These are phyloP conservation scores for Trichogramma evanescens DNA, from an alignment of 2,888 invertebrate genomes.

Conservation along the genomic window DNA sequence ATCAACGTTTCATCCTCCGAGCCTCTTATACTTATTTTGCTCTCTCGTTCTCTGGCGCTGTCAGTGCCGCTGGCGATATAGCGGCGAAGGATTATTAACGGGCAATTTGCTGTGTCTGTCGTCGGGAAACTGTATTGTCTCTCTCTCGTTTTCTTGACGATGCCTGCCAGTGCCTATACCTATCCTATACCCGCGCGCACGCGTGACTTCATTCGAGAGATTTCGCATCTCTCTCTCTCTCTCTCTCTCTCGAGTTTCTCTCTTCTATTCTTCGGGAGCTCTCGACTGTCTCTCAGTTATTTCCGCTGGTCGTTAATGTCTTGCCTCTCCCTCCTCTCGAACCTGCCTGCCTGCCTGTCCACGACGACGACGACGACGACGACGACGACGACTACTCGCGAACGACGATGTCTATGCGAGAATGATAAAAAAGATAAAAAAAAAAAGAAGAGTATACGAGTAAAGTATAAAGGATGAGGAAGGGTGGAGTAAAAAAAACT, in stretches of 20 bases:
- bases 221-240: conserved; percentile 5
- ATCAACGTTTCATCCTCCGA: too few relatives aligned
- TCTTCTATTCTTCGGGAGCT: conserved; percentile 18
- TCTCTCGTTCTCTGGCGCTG: conserved; percentile 13
- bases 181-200: too few relatives aligned
- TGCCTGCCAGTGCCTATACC: too few relatives aligned
- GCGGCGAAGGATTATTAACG: conserved; percentile 43
- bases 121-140: conserved; percentile 43
- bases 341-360: too few relatives aligned
- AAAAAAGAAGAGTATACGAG: background rate
- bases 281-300: conserved; percentile 26
- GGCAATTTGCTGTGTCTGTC: conserved; percentile 47
- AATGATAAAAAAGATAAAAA: conserved; percentile 17
- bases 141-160: conserved; percentile 14
- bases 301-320: conserved; percentile 22
- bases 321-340: too few relatives aligned
- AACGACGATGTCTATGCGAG: conserved; percentile 25
- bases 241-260: conserved; percentile 8
- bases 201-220: too few relatives aligned
- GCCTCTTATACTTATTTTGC: background rate
- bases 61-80: conserved; percentile 22
- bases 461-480: background rate
- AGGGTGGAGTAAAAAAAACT: conserved; percentile 10
- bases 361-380: too few relatives aligned
- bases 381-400: too few relatives aligned